Percentiles rank a stretch among this genome's conserved stretches.
Evolutionary conservation across 2,888 invertebrate species (phyloP).

Genomic region (Nesidiocoris tenuis): DNA sequence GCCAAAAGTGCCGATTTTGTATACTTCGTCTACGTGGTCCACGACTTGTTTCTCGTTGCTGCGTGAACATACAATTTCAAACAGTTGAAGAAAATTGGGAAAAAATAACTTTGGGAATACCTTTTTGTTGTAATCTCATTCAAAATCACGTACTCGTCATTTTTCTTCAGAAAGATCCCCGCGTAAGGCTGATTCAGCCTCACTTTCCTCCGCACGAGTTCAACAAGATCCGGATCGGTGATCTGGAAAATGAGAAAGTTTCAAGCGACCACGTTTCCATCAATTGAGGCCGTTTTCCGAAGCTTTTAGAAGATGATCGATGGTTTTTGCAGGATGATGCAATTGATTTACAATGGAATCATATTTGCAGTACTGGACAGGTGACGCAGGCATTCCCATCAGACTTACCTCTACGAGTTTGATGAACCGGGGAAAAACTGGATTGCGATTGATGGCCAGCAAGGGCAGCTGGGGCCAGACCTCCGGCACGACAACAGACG

Average conservation of each 20-base stretch:
- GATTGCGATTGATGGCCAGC: constrained; percentile 89
- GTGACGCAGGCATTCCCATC: too few relatives aligned
- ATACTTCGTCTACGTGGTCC: constrained; percentile 78
- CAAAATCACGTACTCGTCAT: constrained; percentile 67
- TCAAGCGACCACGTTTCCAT: too few relatives aligned
- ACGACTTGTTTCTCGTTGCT: constrained; percentile 84
- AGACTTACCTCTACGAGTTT: constrained; percentile 89
- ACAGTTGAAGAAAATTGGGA: not conserved
- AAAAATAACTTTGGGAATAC: not conserved
- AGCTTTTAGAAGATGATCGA: too few relatives aligned
- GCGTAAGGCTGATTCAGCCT: constrained; percentile 95
- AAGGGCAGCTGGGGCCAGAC: constrained; percentile 95
- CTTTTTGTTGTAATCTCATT: not conserved
- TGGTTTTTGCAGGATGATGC: too few relatives aligned
- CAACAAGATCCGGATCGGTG: constrained; percentile 81
- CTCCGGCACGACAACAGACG: constrained; percentile 91
- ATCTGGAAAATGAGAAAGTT: constrained; percentile 69
- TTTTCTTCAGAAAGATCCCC: constrained; percentile 92
- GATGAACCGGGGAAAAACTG: constrained; percentile 96
- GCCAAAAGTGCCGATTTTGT: constrained; percentile 91
- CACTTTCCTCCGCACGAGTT: constrained; percentile 88
- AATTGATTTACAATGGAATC: too few relatives aligned
- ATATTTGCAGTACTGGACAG: too few relatives aligned
- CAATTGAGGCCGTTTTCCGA: too few relatives aligned
- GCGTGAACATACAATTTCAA: not conserved